Evolutionary conservation across 2,888 invertebrate genomes (phyloP), one percentile per base, ranked within the genome.

Genomic region (Drosophila anomelani): DNA sequence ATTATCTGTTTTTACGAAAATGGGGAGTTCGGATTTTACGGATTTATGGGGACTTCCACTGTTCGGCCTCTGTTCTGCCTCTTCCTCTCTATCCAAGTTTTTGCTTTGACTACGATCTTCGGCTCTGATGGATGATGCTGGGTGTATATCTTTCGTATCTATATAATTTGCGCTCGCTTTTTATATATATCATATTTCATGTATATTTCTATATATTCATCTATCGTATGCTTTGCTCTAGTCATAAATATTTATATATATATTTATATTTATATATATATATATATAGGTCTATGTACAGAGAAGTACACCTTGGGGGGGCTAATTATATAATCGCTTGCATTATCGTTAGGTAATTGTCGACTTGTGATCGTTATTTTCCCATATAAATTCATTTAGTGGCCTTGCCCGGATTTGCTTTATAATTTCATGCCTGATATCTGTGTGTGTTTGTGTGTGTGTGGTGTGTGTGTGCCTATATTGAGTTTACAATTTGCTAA

Each of bases 401-500:
- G 67, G 61, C 79, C 77, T 74, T 68, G 70, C 17, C 44, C 38
- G 43, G 53, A 34, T 34, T 62, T 38, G 36, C 15, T 53, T 34
- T 15, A 41, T 43, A 32, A 26, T 32, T 53, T 38, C 6, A 54
- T 59, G 68, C 38, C 51, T 59, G 58, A 55, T 60, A 60, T 49
- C 29, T 72, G 36, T 61, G 23, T 61, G 55, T 54, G 20, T 5
- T 2, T 2, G 49, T 69, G 53, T 71, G 62, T 78, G 43, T 61
- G 54, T 66, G 59, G 66, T 62, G 53, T 54, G 57, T 63, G 70
- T 63, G 53, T 72, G 64, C 66, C 62, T 82, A 68, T 71, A 75
- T 75, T 81, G 76, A 75, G 82, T 82, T 85, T 81, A 83, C 78
- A 83, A 76, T 86, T 81, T 79, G 76, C 86, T 84, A 84, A 66